phyloP scores from a whole-genome alignment of 2,113 vertebrate species.

The Passer montanus region DNA sequence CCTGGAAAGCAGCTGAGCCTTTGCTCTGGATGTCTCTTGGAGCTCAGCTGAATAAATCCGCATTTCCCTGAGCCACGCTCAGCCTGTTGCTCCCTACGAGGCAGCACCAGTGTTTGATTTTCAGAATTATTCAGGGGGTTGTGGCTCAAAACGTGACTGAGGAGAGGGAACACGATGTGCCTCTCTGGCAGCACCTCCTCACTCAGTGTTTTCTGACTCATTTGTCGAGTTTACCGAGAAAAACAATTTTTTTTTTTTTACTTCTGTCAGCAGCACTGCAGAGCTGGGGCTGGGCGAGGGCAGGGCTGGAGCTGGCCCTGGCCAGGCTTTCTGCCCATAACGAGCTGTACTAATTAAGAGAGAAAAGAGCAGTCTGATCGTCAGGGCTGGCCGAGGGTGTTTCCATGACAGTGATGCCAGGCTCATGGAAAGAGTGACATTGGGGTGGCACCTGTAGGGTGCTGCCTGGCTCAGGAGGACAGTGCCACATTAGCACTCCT shows the following conservation, averaged over 20 bases:
- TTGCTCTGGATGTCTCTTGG: neutral
- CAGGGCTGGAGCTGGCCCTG: neutral
- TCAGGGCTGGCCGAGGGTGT: neutral
- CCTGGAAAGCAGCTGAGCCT: neutral
- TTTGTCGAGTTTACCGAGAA: constrained; percentile 67
- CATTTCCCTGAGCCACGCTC: fast-evolving
- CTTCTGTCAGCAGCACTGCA: constrained; percentile 62
- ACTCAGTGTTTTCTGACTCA: constrained; percentile 67
- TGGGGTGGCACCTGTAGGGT: neutral
- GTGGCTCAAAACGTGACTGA: constrained; percentile 71
- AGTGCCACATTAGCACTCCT: fast-evolving
- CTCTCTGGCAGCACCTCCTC: neutral
- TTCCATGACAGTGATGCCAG: neutral
- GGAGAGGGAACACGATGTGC: constrained; percentile 17
- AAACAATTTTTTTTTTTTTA: constrained; percentile 55
- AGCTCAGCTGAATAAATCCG: neutral
- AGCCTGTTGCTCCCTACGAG: neutral
- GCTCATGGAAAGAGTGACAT: neutral
- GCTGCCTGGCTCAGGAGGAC: neutral
- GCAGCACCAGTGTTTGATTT: constrained; percentile 5
- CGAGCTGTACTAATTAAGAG: neutral
- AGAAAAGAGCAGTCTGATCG: neutral
- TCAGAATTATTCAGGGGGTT: constrained; percentile 64
- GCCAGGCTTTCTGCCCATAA: neutral
- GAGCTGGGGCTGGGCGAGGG: neutral